Percentiles rank a stretch among this genome's conserved stretches.
phyloP scores from a whole-genome alignment of 1,140 invertebrate genomes.

The Drosophila carrolli region DNA sequence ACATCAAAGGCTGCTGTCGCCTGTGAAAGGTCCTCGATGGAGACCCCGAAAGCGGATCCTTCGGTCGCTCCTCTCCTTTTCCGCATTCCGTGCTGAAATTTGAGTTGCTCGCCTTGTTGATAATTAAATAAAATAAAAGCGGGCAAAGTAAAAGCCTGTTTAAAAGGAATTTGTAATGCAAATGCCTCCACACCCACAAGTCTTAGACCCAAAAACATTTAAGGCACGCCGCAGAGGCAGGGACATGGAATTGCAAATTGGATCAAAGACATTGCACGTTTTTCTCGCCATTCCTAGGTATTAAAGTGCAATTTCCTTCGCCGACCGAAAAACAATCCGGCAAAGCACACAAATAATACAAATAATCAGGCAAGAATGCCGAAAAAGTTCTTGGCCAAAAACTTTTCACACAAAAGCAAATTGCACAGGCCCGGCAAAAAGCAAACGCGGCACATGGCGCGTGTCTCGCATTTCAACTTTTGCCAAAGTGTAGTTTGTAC shows the following conservation, averaged over 20 bases:
- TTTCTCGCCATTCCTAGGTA: constrained; percentile 33
- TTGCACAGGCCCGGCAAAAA: constrained; percentile 20
- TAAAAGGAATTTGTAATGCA: constrained; percentile 47
- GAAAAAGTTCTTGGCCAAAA: constrained; percentile 55
- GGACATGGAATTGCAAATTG: constrained; percentile 67
- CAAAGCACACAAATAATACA: constrained; percentile 30
- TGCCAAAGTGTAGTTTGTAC: constrained; percentile 68
- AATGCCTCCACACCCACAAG: constrained; percentile 34
- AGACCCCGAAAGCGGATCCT: constrained; percentile 14
- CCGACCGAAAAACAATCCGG: constrained; percentile 31
- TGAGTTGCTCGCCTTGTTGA: constrained; percentile 24
- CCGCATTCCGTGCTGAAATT: constrained; percentile 23
- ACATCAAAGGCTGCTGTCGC: constrained; percentile 53
- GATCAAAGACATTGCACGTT: constrained; percentile 73
- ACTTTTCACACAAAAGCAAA: constrained; percentile 47
- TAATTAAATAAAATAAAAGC: constrained; percentile 40
- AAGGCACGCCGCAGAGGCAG: constrained; percentile 48
- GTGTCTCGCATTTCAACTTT: constrained; percentile 74
- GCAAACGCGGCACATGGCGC: constrained; percentile 52
- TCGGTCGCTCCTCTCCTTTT: background rate
- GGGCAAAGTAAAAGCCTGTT: constrained; percentile 3
- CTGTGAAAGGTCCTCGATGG: constrained; percentile 3
- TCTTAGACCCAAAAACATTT: constrained; percentile 37
- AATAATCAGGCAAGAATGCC: constrained; percentile 41
- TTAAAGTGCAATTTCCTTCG: constrained; percentile 65